phyloP scores from a whole-genome alignment of 2,797 vertebrate genomes.

The Prionace glauca region DNA sequence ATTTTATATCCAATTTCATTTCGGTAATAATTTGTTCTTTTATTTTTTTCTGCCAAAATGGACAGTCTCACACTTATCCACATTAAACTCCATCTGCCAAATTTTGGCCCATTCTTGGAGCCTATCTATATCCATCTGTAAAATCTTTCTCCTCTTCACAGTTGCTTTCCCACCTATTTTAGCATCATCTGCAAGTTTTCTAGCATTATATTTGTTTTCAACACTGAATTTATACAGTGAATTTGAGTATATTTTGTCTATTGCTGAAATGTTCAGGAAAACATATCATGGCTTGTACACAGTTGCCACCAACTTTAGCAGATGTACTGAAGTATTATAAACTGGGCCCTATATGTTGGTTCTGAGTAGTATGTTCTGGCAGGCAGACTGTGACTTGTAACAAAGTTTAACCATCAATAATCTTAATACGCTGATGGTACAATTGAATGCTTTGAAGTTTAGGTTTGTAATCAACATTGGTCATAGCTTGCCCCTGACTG shows the following conservation, averaged over 20 bases:
- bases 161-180: no score
- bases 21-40: no score
- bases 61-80: no score
- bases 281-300: neutral
- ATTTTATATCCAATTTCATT: no score
- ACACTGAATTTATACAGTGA: neutral
- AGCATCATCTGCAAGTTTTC: no score
- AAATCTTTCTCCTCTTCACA: no score
- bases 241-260: neutral
- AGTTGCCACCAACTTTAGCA: neutral
- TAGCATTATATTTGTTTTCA: neutral
- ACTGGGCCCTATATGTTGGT: neutral
- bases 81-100: no score
- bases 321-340: neutral
- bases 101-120: no score
- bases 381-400: neutral
- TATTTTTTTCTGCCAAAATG: no score
- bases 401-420: neutral
- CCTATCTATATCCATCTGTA: no score
- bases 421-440: neutral
- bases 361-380: neutral
- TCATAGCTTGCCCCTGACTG: neutral
- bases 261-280: neutral
- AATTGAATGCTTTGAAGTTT: neutral
- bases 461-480: neutral